Conservation (phyloP, 2,113 vertebrate genomes). For the Boulengeromyrus knoepffleri region DNA sequence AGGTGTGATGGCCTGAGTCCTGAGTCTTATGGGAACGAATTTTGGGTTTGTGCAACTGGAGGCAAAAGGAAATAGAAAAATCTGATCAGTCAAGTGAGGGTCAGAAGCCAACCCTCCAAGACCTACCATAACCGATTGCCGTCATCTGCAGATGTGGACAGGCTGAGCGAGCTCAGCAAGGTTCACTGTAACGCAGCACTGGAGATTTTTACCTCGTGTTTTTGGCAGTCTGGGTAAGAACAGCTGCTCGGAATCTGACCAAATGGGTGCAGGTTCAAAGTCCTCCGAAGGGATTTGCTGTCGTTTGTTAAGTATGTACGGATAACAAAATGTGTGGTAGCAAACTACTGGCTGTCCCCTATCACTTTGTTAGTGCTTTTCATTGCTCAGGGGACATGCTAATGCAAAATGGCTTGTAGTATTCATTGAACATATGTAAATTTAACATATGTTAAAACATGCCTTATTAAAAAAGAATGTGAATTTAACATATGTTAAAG, state of each 20-base stretch:
- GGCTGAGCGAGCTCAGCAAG: neutral
- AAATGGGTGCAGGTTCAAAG: neutral
- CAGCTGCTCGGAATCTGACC: neutral
- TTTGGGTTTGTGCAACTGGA: neutral
- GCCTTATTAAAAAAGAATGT: neutral
- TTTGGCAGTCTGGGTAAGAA: neutral
- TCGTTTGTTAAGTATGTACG: neutral
- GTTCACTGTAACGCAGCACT: neutral
- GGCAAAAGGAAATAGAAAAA: neutral
- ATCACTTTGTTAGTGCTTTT: neutral
- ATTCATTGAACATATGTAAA: neutral
- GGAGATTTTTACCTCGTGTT: neutral
- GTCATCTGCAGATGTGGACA: neutral
- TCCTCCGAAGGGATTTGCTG: neutral
- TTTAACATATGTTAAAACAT: neutral
- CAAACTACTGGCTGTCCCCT: neutral
- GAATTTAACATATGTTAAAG: neutral
- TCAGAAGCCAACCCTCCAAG: neutral
- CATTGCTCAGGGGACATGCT: neutral
- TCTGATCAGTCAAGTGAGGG: neutral
- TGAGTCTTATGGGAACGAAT: slow-evolving; percentile 6
- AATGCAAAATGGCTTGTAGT: neutral
- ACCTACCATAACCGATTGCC: neutral
- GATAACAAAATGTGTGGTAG: neutral
- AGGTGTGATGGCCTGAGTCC: neutral